Conservation (phyloP, 2,797 vertebrate species). For the Furcifer pardalis region DNA sequence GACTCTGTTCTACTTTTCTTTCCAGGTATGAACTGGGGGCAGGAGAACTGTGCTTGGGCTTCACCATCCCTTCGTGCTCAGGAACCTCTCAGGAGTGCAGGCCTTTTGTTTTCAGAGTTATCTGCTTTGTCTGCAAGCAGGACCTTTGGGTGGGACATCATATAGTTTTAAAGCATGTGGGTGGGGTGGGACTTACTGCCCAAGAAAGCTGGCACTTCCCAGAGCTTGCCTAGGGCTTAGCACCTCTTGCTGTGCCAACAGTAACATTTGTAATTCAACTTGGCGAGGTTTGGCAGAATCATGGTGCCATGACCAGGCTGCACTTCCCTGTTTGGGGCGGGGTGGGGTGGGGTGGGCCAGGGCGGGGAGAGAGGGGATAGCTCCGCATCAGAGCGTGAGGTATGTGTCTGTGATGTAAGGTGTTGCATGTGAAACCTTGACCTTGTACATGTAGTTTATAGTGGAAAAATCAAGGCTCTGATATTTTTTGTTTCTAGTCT, state of each 20-base stretch:
- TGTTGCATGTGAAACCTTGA: constrained; percentile 85
- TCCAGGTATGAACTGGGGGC: constrained; percentile 11
- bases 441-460: constrained; percentile 84
- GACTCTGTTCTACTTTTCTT: constrained; percentile 9
- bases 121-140: constrained; percentile 53
- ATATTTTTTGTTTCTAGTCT: constrained; percentile 82
- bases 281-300: constrained; percentile 59
- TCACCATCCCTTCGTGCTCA: constrained; percentile 40
- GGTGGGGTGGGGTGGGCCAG: constrained; percentile 44
- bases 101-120: constrained; percentile 50
- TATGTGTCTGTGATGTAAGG: constrained; percentile 80
- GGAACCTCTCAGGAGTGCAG: constrained; percentile 27
- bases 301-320: constrained; percentile 63
- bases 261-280: constrained; percentile 59
- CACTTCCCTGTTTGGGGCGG: constrained; percentile 54
- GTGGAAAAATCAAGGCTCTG: constrained; percentile 82
- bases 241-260: constrained; percentile 66
- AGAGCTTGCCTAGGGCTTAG: constrained; percentile 39
- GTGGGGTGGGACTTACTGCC: constrained; percentile 32
- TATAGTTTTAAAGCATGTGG: constrained; percentile 39
- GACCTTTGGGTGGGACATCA: constrained; percentile 26
- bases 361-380: constrained; percentile 50
- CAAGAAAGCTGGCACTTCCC: constrained; percentile 46
- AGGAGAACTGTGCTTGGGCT: constrained; percentile 33
- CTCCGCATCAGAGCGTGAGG: constrained; percentile 76